Base-by-base conservation (phyloP, 92 coral and sea anemone genomes). In the Ricordea florida region DNA sequence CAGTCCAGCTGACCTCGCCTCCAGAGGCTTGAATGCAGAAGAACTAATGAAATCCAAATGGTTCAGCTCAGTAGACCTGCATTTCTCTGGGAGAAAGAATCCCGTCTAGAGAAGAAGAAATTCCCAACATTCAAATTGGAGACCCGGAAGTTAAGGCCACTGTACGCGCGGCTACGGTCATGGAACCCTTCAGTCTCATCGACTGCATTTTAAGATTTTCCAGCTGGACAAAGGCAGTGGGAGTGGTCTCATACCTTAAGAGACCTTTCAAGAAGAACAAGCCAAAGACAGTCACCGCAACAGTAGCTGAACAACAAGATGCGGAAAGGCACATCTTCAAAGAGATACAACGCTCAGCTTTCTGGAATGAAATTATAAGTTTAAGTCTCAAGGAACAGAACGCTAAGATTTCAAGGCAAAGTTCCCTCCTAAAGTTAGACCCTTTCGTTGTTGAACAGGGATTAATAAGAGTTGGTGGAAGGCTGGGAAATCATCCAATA, bases 231-330 rank as follows among this genome's bases (percentile, higher is more conserved):
- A 47, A 10, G 32, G 73, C 59, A 46, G 58, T 47, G 1, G 73
- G 73, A 16, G 72, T 44, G 43, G 56, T 64, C 11, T 64, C 72
- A 10, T 64, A 64, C 43, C 56, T 64, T 4, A 44, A 30, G 30
- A 64, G 57, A 64, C 40, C 43, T 10, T 64, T 64, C 57, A 64
- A 28, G 41, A 64, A 30, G 73, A 47, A 46, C 58, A 66, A 66
- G 73, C 73, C 73, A 32, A 66, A 31, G 9, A 30, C 57, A 31
- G 58, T 46, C 9, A 3, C 44, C 31, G 33, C 44, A 45, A 74
- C 80, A 7, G 71, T 45, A 46, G 62, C 71, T 43, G 80, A 74
- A 57, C 60, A 56, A 57, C 80, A 74, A 57, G 48, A 59, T 5
- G 80, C 70, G 6, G 79, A 72, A 42, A 31, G n/a, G 42, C 41